Conservation (phyloP, 2,797 vertebrate species). For the Malurus splendens region DNA sequence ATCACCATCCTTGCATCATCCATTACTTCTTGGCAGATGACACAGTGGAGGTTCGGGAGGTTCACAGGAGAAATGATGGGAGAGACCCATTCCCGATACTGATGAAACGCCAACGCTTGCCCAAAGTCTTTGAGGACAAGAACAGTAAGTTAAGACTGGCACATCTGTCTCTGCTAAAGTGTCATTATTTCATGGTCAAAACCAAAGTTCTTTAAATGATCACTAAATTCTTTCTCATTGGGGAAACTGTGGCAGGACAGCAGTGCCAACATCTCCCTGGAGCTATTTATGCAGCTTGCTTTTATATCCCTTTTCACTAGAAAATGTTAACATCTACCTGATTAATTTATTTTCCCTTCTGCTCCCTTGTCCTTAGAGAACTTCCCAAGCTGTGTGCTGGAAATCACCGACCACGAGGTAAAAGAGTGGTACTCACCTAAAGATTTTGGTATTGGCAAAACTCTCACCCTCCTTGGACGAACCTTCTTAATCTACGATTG, state of each 20-base stretch:
- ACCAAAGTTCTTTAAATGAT: neutral
- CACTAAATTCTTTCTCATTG: neutral
- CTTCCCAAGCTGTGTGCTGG: slow-evolving; percentile 88
- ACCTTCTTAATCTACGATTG: slow-evolving; percentile 85
- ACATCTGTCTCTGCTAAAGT: neutral
- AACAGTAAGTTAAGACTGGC: slow-evolving; percentile 46
- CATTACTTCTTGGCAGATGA: slow-evolving; percentile 89
- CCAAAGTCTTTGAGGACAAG: slow-evolving; percentile 71
- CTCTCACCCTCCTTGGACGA: slow-evolving; percentile 78
- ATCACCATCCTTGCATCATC: slow-evolving; percentile 75
- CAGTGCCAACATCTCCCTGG: neutral
- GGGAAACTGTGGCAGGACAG: neutral
- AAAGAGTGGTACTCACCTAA: slow-evolving; percentile 84
- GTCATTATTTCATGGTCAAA: neutral
- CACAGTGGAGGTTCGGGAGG: slow-evolving; percentile 86
- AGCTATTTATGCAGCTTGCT: neutral
- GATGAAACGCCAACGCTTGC: slow-evolving; percentile 81
- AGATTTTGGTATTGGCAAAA: slow-evolving; percentile 86
- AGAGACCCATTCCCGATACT: slow-evolving; percentile 83
- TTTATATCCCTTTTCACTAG: neutral
- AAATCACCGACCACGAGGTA: slow-evolving; percentile 84
- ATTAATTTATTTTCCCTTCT: neutral
- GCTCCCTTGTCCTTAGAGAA: slow-evolving; percentile 63
- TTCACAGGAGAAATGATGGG: slow-evolving; percentile 81
- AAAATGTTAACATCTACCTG: neutral